Percentiles rank a stretch among this genome's conserved stretches.
Conservation (phyloP, 2,888 invertebrate genomes). For the Petrolisthes manimaculis region DNA sequence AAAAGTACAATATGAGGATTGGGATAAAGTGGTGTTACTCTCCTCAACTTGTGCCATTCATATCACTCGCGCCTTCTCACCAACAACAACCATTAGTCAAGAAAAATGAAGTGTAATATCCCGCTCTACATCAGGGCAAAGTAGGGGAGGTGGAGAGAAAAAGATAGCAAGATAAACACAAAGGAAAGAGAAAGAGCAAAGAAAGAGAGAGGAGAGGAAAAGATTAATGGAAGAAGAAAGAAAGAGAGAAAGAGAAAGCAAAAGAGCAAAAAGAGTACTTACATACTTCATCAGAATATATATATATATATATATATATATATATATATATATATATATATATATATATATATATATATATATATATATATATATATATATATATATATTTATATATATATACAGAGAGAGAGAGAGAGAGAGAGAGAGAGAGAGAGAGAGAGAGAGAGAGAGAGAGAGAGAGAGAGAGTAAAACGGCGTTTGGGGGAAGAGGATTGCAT, state of each 20-base stretch:
- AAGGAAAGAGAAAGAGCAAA: background rate
- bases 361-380: background rate
- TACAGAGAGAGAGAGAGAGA: background rate
- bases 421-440: constrained; percentile 7
- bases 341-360: background rate
- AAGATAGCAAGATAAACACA: background rate
- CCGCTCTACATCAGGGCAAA: background rate
- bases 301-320: background rate
- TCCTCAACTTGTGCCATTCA: background rate
- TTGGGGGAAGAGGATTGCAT: too few relatives aligned
- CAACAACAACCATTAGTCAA: background rate
- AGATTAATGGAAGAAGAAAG: background rate
- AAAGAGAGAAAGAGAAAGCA: background rate
- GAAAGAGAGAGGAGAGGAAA: constrained; percentile 3
- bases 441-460: constrained; percentile 8
- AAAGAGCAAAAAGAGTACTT: background rate
- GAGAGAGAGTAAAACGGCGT: background rate
- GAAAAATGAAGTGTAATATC: constrained; percentile 1
- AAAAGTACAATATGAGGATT: background rate
- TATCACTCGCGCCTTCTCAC: background rate
- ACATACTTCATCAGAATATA: background rate
- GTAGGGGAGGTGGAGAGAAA: background rate
- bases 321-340: background rate
- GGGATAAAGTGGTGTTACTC: background rate
- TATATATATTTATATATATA: background rate